Base-by-base conservation (phyloP, 2,888 invertebrate species). In the Argyra leucocephala region DNA sequence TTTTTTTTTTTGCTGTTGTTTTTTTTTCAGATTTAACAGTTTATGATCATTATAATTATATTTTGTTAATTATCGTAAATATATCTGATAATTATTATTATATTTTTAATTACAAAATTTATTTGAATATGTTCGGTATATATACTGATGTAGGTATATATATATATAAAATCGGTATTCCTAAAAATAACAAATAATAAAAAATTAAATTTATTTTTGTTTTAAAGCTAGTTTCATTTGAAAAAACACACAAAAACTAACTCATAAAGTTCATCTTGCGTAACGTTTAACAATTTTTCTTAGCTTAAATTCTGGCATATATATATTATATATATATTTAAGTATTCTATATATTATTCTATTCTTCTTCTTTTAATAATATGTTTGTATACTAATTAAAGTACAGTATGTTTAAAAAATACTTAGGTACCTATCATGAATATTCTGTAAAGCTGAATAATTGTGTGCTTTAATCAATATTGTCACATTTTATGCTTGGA, bases 181-280 rank as follows among this genome's bases (percentile, higher is more conserved):
- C 31, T 31, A 7, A 31, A 26, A 26, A 31, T 31, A 31, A 10
- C 9, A 12, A 7, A 31, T 10, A 31, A 7, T 26, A 26, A 37
- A 37, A 48, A 15, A 48, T 18, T 18, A 48, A n/a, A 48, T 10
- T 37, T 6, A 15, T 37, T 10, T 37, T 37, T 12, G 37, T 37
- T 37, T 37, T 37, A 37, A 15, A 37, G 37, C 37, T 37, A 37
- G 12, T 37, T 37, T 37, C 37, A 37, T 37, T 37, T 37, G 5
- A 31, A 31, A n/a, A 48, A 48, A 18, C 12, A 48, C 9, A 48
- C 5, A 48, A 48, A 48, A n/a, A 48, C 18, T 48, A 48, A 48
- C 48, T 48, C 37, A 37, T 37, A 48, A 48, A 48, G 48, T 48
- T 48, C 48, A 48, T 48, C 48, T 48, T 48, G 48, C 48, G 48